phyloP scores from a whole-genome alignment of 2,797 vertebrate species.

The Protosalanx chinensis region DNA sequence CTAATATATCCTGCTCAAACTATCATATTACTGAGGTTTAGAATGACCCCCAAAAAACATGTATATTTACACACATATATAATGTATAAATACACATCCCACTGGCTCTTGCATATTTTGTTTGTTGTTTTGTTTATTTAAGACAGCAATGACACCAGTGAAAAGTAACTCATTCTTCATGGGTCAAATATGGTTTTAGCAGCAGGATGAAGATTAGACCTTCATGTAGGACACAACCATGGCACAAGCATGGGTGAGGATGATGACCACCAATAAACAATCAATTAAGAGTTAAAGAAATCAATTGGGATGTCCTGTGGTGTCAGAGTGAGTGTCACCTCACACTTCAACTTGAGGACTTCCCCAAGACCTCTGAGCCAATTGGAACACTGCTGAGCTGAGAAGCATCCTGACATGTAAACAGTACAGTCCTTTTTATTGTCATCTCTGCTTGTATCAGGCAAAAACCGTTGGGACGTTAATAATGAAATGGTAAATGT shows the following conservation, averaged over 20 bases:
- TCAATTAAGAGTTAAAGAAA: too few species aligned
- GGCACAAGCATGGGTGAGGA: neutral
- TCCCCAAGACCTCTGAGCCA: too few species aligned
- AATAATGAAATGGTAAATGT: slow-evolving; percentile 67
- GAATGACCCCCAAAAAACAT: slow-evolving; percentile 21
- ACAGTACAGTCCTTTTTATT: slow-evolving; percentile 40
- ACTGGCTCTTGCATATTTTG: slow-evolving; percentile 35
- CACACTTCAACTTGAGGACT: too few species aligned
- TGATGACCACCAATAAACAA: neutral
- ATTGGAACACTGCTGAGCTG: too few species aligned
- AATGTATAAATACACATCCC: slow-evolving; percentile 21
- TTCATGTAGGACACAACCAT: neutral
- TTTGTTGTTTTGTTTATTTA: slow-evolving; percentile 33
- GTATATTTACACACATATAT: too few species aligned
- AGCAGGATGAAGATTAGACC: too few species aligned
- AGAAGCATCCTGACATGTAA: slow-evolving; percentile 41
- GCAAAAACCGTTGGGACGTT: slow-evolving; percentile 55
- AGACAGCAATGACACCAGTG: slow-evolving; percentile 62
- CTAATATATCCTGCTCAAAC: slow-evolving; percentile 48
- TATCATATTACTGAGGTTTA: slow-evolving; percentile 55
- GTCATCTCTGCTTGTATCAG: slow-evolving; percentile 29
- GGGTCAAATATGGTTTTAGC: slow-evolving; percentile 19
- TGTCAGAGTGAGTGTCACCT: too few species aligned
- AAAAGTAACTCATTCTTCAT: slow-evolving; percentile 40
- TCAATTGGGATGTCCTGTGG: too few species aligned